These are phyloP conservation scores for Deilephila porcellus DNA, from an alignment of 2,888 invertebrate genomes.

Conservation along the genomic window DNA sequence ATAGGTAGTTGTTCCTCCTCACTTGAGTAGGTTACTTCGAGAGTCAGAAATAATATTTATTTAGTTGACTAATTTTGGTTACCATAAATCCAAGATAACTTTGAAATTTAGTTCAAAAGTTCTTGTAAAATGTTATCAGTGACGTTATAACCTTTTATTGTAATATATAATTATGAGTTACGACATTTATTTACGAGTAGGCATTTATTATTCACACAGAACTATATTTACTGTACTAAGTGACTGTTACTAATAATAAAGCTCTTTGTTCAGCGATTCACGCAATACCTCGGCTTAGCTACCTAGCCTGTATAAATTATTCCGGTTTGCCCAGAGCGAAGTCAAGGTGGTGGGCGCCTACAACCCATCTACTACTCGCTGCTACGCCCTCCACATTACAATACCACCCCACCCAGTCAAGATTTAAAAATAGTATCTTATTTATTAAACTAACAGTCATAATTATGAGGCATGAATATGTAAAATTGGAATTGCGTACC, in stretches of 20 bases:
- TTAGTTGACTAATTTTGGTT: neutral
- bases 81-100: slow-evolving; percentile 2
- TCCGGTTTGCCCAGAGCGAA: slow-evolving; percentile 39
- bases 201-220: neutral
- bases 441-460: slow-evolving; percentile 22
- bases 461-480: slow-evolving; percentile 8
- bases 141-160: slow-evolving; percentile 3
- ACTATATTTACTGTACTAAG: slow-evolving; percentile 30
- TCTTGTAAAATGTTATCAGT: neutral
- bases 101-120: neutral
- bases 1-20: too few relatives aligned
- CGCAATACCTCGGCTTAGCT: slow-evolving; percentile 57
- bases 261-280: slow-evolving; percentile 65
- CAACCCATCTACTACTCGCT: slow-evolving; percentile 31
- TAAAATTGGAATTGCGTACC: neutral
- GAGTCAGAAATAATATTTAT: slow-evolving; percentile 4
- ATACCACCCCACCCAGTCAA: slow-evolving; percentile 52
- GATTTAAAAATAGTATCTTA: slow-evolving; percentile 58
- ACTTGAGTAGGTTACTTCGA: too few relatives aligned
- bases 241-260: slow-evolving; percentile 39
- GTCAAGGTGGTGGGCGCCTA: slow-evolving; percentile 28
- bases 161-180: neutral
- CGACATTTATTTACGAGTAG: neutral
- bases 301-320: slow-evolving; percentile 54
- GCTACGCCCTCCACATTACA: slow-evolving; percentile 42